Base-by-base conservation (phyloP, 2,888 invertebrate genomes). In the Cyaniris semiargus region DNA sequence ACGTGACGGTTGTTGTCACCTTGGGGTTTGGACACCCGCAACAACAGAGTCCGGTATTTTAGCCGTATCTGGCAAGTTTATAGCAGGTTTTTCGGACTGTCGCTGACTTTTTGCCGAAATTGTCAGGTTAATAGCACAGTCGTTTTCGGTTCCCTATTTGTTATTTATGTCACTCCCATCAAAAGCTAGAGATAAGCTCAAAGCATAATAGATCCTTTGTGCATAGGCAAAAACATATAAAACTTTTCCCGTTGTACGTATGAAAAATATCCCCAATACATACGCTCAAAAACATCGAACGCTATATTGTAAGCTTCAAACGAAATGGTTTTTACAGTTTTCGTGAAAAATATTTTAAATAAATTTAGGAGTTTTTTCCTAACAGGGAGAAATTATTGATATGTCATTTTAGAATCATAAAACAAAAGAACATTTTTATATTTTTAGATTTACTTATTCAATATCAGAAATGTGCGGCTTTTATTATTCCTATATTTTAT, bases 281-380 rank as follows among this genome's bases (percentile, higher is more conserved):
- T 31, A 66, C 6, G 31, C 18, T 21, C 66, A 4, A 66, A 66
- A 66, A 31, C 27, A 66, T 31, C 15, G 27, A 66, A 31, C 66
- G 66, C 66, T 15, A 6, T 27, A 3, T 27, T 66, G 66, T 66
- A 66, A 66, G 66, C 66, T 31, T 66, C 66, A 66, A 66, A 66
- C 66, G 18, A 66, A 66, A 31, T 66, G 66, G 18, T 66, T 66
- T 66, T 66, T 66, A 60, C 66, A 66, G 66, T 66, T 66, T 66
- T 66, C 66, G 18, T 31, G 66, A 66, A 31, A 66, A 66, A 66
- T 27, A 66, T 18, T 23, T 31, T 27, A 27, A 66, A 66, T 27
- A 15, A 66, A 66, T 27, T 66, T 27, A 5, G 10, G 27, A 66
- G 4, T 4, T 23, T 21, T 23, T 66, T 66, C 15, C 66, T 10